These are phyloP conservation scores for human DNA, from an alignment of 2,113 vertebrate species.

Conservation along the genomic window DNA sequence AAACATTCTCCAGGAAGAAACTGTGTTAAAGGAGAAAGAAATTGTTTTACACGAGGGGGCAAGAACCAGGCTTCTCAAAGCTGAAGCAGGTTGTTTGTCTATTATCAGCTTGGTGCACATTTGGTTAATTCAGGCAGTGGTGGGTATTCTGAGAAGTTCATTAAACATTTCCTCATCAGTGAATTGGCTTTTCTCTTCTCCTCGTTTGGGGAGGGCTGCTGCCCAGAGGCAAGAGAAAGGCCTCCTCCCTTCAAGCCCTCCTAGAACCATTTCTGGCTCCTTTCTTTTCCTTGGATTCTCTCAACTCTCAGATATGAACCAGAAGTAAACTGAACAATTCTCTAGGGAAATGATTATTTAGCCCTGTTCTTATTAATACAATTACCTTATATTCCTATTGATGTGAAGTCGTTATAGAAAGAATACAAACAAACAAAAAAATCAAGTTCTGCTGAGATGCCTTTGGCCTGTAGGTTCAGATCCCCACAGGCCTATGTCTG, in stretches of 20 bases:
- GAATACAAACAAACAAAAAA: background rate
- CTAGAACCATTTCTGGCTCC: background rate
- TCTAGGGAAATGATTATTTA: background rate
- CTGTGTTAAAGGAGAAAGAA: conserved; percentile 77
- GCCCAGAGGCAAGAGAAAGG: background rate
- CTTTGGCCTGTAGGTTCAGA: background rate
- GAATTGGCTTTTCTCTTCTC: conserved; percentile 62
- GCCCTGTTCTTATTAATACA: background rate
- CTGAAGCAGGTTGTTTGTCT: conserved; percentile 61
- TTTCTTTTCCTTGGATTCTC: background rate
- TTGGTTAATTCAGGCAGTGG: conserved; percentile 66
- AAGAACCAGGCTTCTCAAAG: conserved; percentile 71
- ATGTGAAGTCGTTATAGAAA: background rate
- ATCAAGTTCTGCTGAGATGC: background rate
- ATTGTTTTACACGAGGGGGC: conserved; percentile 73
- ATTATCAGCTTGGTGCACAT: conserved; percentile 56
- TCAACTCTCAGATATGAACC: conserved; percentile 9
- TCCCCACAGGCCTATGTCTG: background rate
- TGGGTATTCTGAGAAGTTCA: conserved; percentile 55
- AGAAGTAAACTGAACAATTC: background rate
- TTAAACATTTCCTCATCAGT: conserved; percentile 24
- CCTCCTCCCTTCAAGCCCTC: background rate
- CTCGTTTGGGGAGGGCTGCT: background rate
- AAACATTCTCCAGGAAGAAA: conserved; percentile 80
- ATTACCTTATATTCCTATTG: background rate